These are phyloP conservation scores for Coilia nasus DNA, from an alignment of 2,797 vertebrate species.

Conservation along the genomic window DNA sequence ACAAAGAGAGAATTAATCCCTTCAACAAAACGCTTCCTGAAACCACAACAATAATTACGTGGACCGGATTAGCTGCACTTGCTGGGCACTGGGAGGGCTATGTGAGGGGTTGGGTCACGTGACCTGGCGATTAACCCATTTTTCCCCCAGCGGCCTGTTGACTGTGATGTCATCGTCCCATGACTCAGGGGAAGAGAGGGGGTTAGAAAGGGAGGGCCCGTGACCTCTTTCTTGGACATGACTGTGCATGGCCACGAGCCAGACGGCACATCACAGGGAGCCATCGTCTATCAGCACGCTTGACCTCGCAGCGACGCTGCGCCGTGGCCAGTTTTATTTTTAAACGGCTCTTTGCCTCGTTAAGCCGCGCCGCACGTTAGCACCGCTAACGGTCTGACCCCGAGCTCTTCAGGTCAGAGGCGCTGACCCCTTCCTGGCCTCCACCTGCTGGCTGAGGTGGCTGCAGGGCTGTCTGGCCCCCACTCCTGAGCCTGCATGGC, in stretches of 20 bases:
- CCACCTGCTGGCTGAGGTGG: slow-evolving; percentile 11
- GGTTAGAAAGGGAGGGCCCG: background rate
- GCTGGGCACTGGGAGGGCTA: background rate
- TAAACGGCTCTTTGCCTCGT: slow-evolving; percentile 39
- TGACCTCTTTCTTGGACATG: slow-evolving; percentile 43
- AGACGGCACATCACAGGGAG: slow-evolving; percentile 36
- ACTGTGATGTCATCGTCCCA: slow-evolving; percentile 48
- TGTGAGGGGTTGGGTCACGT: slow-evolving; percentile 25
- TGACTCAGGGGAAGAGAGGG: background rate
- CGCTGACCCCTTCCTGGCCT: slow-evolving; percentile 33
- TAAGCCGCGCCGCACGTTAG: background rate
- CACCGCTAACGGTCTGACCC: slow-evolving; percentile 47
- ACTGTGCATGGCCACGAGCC: slow-evolving; percentile 43
- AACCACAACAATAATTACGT: slow-evolving; percentile 26
- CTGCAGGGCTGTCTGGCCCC: slow-evolving; percentile 10
- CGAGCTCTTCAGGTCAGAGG: slow-evolving; percentile 34
- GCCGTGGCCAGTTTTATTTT: slow-evolving; percentile 45
- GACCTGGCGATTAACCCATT: slow-evolving; percentile 54
- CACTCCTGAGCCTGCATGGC: slow-evolving; percentile 10
- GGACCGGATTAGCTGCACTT: slow-evolving; percentile 15
- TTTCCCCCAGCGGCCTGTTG: slow-evolving; percentile 36
- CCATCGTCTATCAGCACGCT: slow-evolving; percentile 26
- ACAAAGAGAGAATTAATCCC: slow-evolving; percentile 21
- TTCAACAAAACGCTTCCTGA: slow-evolving; percentile 6
- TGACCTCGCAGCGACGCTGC: background rate